Conservation (phyloP, 2,797 vertebrate species). For the Diplodus sargus region DNA sequence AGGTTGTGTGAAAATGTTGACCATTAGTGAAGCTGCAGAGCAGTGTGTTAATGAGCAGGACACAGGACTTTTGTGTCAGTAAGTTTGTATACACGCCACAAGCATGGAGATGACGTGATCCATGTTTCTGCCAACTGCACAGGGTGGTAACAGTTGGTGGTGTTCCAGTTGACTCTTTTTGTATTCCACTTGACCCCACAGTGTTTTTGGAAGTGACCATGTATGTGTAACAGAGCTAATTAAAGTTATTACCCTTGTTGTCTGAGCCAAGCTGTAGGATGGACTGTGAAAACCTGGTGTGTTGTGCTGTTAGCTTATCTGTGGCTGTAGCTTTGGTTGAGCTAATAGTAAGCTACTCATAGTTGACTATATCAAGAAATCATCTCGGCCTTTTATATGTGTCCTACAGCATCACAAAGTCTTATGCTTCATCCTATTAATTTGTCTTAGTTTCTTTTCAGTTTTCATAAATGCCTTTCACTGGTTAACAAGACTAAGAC, state of each 20-base stretch:
- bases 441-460: too few species aligned
- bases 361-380: too few species aligned
- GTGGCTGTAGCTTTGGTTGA: too few species aligned
- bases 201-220: conserved; percentile 13
- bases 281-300: neutral
- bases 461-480: too few species aligned
- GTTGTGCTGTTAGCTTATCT: too few species aligned
- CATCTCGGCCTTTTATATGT: too few species aligned
- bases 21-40: neutral
- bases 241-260: neutral
- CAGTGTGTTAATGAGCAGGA: neutral
- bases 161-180: conserved; percentile 27
- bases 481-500: too few species aligned
- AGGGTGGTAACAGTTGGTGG: conserved; percentile 11
- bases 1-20: neutral
- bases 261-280: conserved; percentile 5
- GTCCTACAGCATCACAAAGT: too few species aligned
- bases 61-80: neutral
- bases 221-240: neutral
- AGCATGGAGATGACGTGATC: conserved; percentile 1
- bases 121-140: neutral
- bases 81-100: neutral
- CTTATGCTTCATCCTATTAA: too few species aligned
- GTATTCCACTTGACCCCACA: conserved; percentile 12
- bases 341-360: too few species aligned